Evolutionary conservation across 2,797 vertebrate genomes (phyloP).

Genomic region (Anniella stebbinsi): DNA sequence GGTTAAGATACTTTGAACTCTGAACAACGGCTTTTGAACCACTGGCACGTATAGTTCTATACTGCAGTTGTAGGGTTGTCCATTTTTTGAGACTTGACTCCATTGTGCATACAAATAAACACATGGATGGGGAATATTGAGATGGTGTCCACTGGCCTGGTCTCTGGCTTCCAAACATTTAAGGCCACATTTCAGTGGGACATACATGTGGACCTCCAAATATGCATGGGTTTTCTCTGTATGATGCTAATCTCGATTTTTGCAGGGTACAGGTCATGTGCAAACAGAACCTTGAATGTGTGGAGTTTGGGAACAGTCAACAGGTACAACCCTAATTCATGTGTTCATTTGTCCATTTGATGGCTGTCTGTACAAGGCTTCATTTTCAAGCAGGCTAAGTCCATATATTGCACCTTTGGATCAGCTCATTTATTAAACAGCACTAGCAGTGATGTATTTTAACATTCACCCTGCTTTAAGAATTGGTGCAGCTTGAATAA

Average conservation of each 20-base stretch:
- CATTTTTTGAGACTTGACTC: no score
- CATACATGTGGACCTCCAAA: not conserved
- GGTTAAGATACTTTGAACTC: no score
- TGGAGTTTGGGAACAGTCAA: not conserved
- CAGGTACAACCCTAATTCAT: not conserved
- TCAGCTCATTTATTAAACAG: not conserved
- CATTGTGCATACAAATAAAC: no score
- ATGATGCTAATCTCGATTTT: not conserved
- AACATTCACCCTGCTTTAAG: slow-evolving; percentile 58
- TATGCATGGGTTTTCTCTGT: not conserved
- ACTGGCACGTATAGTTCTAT: no score
- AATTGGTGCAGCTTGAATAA: slow-evolving; percentile 56
- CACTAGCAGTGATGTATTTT: not conserved
- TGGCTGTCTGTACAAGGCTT: not conserved
- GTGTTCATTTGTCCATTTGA: not conserved
- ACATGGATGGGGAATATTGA: no score
- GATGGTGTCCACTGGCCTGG: no score
- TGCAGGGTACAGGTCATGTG: not conserved
- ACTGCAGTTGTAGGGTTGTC: no score
- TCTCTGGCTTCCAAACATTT: no score
- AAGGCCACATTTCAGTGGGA: no score
- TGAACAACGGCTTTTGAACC: no score
- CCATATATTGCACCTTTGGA: no score
- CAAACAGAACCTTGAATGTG: not conserved
- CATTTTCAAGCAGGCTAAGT: not conserved